Evolutionary conservation across 2,113 vertebrate genomes (phyloP).

Genomic region (Catagonus wagneri): DNA sequence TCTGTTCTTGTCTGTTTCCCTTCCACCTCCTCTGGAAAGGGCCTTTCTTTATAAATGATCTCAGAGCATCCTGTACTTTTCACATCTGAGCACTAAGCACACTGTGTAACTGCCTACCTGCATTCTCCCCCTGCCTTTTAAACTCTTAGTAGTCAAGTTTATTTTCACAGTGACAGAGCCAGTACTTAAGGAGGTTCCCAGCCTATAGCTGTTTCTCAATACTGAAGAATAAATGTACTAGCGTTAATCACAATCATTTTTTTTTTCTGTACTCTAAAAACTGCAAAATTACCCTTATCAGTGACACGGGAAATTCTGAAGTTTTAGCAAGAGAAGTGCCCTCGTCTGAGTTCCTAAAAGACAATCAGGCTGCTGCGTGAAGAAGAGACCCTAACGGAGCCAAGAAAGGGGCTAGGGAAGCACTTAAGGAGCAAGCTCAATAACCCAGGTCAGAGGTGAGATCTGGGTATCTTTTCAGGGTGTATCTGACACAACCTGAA

Average conservation of each 20-base stretch:
- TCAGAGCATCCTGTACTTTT: neutral
- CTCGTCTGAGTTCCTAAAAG: neutral
- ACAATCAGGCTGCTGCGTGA: neutral
- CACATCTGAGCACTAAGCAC: neutral
- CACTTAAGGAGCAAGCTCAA: neutral
- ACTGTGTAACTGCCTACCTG: neutral
- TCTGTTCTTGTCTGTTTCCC: neutral
- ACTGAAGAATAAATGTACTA: neutral
- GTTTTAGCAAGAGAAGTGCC: conserved; percentile 29
- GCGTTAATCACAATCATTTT: neutral
- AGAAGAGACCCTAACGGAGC: neutral
- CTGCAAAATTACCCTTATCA: conserved; percentile 41
- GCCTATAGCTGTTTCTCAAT: neutral
- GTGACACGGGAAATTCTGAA: neutral
- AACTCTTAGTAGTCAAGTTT: neutral
- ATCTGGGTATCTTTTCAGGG: neutral
- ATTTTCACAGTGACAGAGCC: neutral
- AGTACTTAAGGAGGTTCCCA: neutral
- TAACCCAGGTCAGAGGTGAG: neutral
- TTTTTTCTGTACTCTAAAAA: neutral
- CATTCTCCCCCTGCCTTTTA: neutral
- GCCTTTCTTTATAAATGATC: neutral
- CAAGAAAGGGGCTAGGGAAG: neutral
- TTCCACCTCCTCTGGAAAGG: neutral
- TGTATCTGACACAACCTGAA: neutral